Evolutionary conservation across 2,113 vertebrate species (phyloP).

Genomic region (Nothobranchius kuhntae): DNA sequence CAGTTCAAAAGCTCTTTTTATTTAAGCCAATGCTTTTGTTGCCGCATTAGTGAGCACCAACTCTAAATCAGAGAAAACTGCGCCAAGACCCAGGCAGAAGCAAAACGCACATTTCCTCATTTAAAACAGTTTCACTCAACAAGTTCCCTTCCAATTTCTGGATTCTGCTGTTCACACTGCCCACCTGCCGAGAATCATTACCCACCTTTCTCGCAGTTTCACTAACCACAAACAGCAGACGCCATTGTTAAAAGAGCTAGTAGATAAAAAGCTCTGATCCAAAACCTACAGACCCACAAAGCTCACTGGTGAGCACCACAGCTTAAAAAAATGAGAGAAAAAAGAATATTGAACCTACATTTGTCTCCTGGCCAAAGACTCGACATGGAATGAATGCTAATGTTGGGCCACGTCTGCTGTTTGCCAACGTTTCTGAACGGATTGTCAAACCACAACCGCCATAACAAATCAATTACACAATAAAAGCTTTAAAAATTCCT

Average conservation of each 20-base stretch:
- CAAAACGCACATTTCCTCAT: too few species aligned
- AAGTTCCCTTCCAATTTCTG: neutral
- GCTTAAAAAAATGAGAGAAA: neutral
- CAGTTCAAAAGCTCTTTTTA: neutral
- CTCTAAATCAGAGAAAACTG: too few species aligned
- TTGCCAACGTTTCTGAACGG: conserved; percentile 13
- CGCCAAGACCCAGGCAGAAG: too few species aligned
- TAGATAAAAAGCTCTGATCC: neutral
- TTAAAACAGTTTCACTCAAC: neutral
- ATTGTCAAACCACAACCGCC: conserved; percentile 15
- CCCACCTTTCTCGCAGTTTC: neutral
- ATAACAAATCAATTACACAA: conserved; percentile 23
- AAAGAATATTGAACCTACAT: neutral
- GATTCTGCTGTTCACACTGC: neutral
- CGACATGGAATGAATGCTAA: conserved; percentile 8
- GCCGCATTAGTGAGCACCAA: too few species aligned
- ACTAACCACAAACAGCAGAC: neutral
- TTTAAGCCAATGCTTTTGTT: neutral
- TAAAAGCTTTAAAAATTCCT: neutral
- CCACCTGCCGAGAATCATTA: neutral
- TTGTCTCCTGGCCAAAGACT: conserved; percentile 3
- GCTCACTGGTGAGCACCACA: neutral
- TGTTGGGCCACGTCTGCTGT: neutral
- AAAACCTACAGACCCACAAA: neutral
- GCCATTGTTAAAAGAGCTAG: neutral